Conservation (phyloP, 2,797 vertebrate species). For the Toxotes lorentzi region DNA sequence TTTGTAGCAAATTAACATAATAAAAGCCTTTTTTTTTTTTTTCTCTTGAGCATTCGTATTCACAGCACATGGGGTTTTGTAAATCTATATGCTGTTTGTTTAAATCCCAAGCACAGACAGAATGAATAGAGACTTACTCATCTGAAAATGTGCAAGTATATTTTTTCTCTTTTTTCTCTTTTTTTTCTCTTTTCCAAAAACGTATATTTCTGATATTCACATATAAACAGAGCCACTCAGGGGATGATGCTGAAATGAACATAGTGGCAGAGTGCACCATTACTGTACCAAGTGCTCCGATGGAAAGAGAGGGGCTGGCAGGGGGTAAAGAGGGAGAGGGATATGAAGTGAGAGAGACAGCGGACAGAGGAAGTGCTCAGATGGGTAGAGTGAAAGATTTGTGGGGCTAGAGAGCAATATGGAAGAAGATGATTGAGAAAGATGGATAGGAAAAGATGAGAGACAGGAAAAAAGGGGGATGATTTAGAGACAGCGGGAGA, state of each 20-base stretch:
- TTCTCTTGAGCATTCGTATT: constrained; percentile 1
- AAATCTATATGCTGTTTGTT: constrained; percentile 24
- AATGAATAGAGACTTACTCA: constrained; percentile 19
- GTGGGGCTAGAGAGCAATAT: constrained; percentile 72
- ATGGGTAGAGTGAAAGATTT: constrained; percentile 73
- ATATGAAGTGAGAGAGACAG: constrained; percentile 46
- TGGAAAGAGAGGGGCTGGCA: constrained; percentile 9
- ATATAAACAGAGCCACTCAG: constrained; percentile 67
- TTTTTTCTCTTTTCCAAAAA: constrained; percentile 20
- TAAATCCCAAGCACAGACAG: constrained; percentile 31
- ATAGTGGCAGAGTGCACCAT: constrained; percentile 65
- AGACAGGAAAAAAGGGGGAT: constrained; percentile 43
- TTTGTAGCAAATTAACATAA: constrained; percentile 28
- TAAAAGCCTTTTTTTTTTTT: not conserved
- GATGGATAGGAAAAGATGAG: constrained; percentile 78
- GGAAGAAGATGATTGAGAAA: constrained; percentile 80
- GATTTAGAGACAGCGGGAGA: constrained; percentile 71
- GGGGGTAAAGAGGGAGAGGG: constrained; percentile 31
- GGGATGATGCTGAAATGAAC: constrained; percentile 57
- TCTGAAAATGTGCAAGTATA: constrained; percentile 11
- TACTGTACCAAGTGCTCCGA: constrained; percentile 53
- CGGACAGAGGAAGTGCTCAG: constrained; percentile 60
- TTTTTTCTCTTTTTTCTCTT: constrained; percentile 7
- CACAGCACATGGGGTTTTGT: constrained; percentile 5
- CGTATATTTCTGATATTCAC: constrained; percentile 58